Base-by-base conservation (phyloP, 2,888 invertebrate species). In the Ellobium chinense region DNA sequence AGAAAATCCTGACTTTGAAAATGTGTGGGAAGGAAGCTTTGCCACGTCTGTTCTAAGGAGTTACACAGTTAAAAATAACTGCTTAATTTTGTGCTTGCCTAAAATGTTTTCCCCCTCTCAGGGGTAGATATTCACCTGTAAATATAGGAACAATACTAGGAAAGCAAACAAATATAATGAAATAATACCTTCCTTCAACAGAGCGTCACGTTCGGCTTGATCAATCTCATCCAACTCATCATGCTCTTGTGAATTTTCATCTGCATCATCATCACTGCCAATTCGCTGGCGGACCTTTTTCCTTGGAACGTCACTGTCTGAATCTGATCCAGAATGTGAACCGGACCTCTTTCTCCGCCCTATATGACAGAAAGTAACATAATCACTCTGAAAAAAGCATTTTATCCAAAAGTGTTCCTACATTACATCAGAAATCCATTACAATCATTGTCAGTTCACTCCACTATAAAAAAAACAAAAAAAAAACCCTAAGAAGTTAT, bases 181-280 rank as follows among this genome's bases (percentile, higher is more conserved):
- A 24, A 1, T 2, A 2, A 70, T 78, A 81, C 77, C 78, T 74
- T 78, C 81, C 78, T 78, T 54, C 3, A 78, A 54, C 1, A 81
- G 18, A 54, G 66, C 76, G 54, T 76, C 72, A 62, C 58, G 54
- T 68, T 80, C 80, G 1, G 80, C 80, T 58, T 80, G 74, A 58
- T 80, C 80, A 58, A 80, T 80, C 54, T 80, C 80, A 81, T 78
- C 81, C 24, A 81, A n/a, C 3, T 65, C 76, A 36, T 74, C 77
- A 24, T 76, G 78, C 79, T 86, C 84, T 31, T 78, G 66, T 0
- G 70, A 73, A 66, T 82, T 78, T 65, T 83, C 82, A 63, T 80
- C 84, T 46, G 82, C 80, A 9, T 87, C 83, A 58, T 86, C 86
- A 21, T 85, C 87, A 78, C 82, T 85, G 31, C 80, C 85, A 65